Evolutionary conservation across 2,797 vertebrate species (phyloP).

Genomic region (Pantherophis vulpinus): DNA sequence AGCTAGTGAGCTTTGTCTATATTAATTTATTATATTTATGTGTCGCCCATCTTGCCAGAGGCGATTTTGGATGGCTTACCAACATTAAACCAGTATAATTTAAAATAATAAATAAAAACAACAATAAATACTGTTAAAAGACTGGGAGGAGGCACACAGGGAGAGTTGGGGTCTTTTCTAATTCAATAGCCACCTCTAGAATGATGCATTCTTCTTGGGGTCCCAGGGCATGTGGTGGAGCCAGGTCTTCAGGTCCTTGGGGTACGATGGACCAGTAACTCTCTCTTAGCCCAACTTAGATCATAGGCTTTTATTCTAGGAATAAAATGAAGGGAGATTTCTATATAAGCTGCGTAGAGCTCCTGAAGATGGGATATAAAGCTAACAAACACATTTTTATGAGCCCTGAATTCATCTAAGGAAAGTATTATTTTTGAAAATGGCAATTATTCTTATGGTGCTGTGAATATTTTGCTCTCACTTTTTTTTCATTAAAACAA

Average conservation of each 20-base stretch:
- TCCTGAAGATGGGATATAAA: neutral
- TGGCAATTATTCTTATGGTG: neutral
- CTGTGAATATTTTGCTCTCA: neutral
- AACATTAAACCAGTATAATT: neutral
- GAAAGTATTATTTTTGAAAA: neutral
- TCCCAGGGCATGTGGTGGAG: neutral
- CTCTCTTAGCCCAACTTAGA: neutral
- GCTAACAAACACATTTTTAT: neutral
- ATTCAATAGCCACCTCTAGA: neutral
- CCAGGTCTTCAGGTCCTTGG: neutral
- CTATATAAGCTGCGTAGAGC: neutral
- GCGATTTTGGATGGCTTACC: neutral
- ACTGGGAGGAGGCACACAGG: neutral
- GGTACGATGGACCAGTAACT: neutral
- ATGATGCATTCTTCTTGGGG: neutral
- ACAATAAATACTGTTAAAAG: neutral
- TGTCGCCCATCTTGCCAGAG: neutral
- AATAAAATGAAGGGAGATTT: neutral
- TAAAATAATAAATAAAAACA: neutral
- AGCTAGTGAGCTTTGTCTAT: neutral
- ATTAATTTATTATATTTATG: neutral
- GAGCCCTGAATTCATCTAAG: neutral
- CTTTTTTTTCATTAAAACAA: neutral
- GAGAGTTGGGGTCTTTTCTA: neutral
- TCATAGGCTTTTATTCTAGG: neutral